Evolutionary conservation across 1,140 invertebrate genomes (phyloP).

Genomic region (Augochlora pura): DNA sequence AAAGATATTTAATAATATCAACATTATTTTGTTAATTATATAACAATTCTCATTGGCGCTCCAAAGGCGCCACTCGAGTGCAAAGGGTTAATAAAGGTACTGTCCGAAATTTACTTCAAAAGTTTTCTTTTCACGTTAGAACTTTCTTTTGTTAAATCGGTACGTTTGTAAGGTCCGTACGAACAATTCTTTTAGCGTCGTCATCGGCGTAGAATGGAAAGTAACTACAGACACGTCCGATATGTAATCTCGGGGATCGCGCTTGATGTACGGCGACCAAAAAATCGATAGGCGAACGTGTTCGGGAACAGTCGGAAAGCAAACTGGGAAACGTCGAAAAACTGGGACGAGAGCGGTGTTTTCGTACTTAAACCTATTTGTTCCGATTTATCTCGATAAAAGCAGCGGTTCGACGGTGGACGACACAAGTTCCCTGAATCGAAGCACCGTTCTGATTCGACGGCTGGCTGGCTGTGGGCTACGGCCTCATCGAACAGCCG

Average conservation of each 20-base stretch:
- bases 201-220: too few species aligned
- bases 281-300: neutral
- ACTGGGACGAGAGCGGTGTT: conserved; percentile 24
- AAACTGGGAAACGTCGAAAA: neutral
- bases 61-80: too few species aligned
- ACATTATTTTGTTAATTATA: too few species aligned
- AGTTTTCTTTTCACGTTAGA: too few species aligned
- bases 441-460: neutral
- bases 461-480: neutral
- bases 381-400: conserved; percentile 24
- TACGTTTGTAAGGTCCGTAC: too few species aligned
- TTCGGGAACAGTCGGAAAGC: neutral
- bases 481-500: neutral
- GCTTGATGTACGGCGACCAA: neutral
- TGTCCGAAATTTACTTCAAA: too few species aligned
- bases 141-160: too few species aligned
- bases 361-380: conserved; percentile 14
- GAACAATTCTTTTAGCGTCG: too few species aligned
- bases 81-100: too few species aligned
- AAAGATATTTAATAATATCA: too few species aligned
- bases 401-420: neutral
- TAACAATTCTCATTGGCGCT: too few species aligned
- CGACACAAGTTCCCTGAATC: neutral
- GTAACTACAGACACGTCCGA: too few species aligned
- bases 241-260: neutral